Conservation (phyloP, 2,113 vertebrate genomes). For the Neolamprologus ventralis region DNA sequence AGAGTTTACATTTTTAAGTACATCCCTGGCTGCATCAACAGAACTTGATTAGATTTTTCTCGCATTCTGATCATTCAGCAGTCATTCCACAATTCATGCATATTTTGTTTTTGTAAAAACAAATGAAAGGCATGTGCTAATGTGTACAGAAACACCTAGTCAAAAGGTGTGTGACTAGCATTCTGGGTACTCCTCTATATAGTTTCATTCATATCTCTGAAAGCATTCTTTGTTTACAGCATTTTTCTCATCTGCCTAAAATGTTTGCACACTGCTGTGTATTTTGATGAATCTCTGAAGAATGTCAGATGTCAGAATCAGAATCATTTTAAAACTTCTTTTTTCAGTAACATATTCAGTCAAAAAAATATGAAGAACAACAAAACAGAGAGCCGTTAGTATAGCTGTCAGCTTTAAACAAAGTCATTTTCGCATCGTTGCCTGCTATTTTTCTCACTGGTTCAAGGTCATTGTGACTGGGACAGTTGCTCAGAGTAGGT, state of each 20-base stretch:
- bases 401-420: background rate
- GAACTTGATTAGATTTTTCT: background rate
- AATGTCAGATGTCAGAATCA: background rate
- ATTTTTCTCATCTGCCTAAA: background rate
- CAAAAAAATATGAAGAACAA: background rate
- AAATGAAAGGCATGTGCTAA: background rate
- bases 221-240: background rate
- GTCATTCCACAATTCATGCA: background rate
- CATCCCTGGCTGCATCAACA: background rate
- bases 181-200: background rate
- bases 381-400: background rate
- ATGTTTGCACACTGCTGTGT: background rate
- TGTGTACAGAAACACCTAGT: background rate
- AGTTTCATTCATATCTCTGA: background rate
- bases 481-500: background rate
- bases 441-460: background rate
- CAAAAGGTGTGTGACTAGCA: background rate
- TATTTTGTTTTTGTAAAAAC: background rate
- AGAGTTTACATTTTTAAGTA: background rate
- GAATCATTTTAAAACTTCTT: background rate
- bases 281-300: background rate
- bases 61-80: background rate
- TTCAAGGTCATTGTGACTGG: background rate
- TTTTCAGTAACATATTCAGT: background rate
- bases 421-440: background rate